Conservation (phyloP, 2,113 vertebrate genomes). For the Cyprinodon tularosa region DNA sequence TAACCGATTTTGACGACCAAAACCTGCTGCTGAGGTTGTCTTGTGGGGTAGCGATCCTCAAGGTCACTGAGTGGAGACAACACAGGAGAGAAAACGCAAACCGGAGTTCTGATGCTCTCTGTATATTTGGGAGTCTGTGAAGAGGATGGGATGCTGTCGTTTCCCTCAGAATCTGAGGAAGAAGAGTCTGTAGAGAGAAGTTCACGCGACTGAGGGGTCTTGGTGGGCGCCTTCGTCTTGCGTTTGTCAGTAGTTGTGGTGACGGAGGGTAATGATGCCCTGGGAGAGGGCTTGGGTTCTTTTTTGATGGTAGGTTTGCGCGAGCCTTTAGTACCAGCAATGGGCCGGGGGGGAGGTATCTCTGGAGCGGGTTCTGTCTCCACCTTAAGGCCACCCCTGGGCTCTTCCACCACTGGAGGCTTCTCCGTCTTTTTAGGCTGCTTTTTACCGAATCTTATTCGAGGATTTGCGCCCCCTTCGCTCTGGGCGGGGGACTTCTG, state of each 20-base stretch:
- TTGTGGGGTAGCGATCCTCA: constrained; percentile 86
- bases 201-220: constrained; percentile 91
- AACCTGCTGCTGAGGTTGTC: constrained; percentile 69
- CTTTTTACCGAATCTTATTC: constrained; percentile 92
- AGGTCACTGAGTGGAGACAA: constrained; percentile 95
- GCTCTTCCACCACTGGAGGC: constrained; percentile 87
- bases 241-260: constrained; percentile 83
- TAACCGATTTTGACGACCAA: constrained; percentile 92
- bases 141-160: constrained; percentile 94
- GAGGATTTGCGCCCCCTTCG: constrained; percentile 82
- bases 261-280: constrained; percentile 71
- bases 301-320: constrained; percentile 95
- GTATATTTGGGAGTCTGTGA: constrained; percentile 96
- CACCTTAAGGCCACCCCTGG: constrained; percentile 91
- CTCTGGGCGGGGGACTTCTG: constrained; percentile 97
- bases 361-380: constrained; percentile 93
- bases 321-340: constrained; percentile 93
- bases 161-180: constrained; percentile 96
- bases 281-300: constrained; percentile 91
- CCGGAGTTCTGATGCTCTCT: constrained; percentile 92
- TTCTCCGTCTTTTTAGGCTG: constrained; percentile 97
- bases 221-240: constrained; percentile 88
- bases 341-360: constrained; percentile 86
- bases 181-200: constrained; percentile 95
- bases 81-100: constrained; percentile 93